A percentile compares a stretch with the other conserved stretches of the same genome.
These are phyloP conservation scores for Heliocidaris erythrogramma DNA, from an alignment of 35 echinoderm and acorn worm genomes.

Conservation along the genomic window DNA sequence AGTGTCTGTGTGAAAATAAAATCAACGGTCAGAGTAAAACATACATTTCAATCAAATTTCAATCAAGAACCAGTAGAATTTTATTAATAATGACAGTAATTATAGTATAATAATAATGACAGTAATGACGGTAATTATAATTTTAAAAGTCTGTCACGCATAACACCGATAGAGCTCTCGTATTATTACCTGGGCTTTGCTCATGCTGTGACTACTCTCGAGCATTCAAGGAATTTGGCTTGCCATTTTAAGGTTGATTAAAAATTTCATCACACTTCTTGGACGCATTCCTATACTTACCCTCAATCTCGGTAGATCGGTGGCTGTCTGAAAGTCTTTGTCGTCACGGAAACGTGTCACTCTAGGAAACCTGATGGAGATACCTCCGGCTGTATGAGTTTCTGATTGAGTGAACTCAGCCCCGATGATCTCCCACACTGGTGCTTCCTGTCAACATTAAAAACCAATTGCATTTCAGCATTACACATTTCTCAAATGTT, in stretches of 20 bases:
- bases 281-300: slow-evolving; percentile 34
- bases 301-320: slow-evolving; percentile 72
- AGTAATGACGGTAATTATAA: too few species aligned
- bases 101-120: too few species aligned
- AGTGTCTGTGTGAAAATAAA: slow-evolving; percentile 49
- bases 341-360: slow-evolving; percentile 78
- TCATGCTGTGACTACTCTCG: too few species aligned
- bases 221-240: too few species aligned
- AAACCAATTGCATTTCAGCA: too few species aligned
- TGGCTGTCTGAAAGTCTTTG: slow-evolving; percentile 79
- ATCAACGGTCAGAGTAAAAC: not conserved
- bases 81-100: too few species aligned
- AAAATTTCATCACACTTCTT: not conserved
- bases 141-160: too few species aligned
- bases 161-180: too few species aligned
- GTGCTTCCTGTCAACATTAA: slow-evolving; percentile 67
- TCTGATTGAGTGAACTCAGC: slow-evolving; percentile 96
- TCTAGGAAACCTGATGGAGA: slow-evolving; percentile 93
- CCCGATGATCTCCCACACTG: slow-evolving; percentile 98
- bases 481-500: too few species aligned
- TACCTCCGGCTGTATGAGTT: slow-evolving; percentile 88
- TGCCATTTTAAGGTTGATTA: not conserved
- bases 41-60: too few species aligned
- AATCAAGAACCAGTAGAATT: too few species aligned
- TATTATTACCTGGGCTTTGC: too few species aligned